Percentiles rank a stretch among this genome's conserved stretches.
Conservation (phyloP, 2,113 vertebrate species). For the Lampris incognitus region DNA sequence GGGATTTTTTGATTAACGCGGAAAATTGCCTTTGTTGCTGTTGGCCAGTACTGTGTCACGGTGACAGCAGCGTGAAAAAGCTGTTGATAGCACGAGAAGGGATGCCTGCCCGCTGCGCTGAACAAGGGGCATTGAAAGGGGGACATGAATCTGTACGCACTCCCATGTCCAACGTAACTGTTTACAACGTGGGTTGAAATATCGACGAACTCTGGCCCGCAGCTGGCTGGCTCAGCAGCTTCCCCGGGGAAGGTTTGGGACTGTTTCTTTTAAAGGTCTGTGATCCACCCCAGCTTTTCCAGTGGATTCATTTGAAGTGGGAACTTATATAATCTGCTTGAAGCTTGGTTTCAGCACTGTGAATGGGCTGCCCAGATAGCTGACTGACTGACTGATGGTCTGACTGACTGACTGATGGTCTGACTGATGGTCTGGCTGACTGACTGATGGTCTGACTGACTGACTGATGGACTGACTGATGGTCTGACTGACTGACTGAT, state of each 20-base stretch:
- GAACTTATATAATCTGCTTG: not conserved
- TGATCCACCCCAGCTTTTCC: conserved; percentile 26
- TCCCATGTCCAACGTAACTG: too few species aligned
- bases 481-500: not conserved
- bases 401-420: not conserved
- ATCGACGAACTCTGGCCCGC: too few species aligned
- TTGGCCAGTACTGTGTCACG: too few species aligned
- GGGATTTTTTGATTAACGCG: too few species aligned
- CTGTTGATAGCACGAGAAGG: not conserved
- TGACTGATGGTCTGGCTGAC: not conserved
- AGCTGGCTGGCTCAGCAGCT: too few species aligned
- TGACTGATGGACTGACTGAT: not conserved
- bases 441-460: fast-evolving
- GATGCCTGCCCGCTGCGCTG: not conserved
- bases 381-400: not conserved
- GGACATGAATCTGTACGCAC: too few species aligned
- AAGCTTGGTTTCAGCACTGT: conserved; percentile 5
- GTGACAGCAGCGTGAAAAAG: too few species aligned
- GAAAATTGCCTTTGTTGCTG: too few species aligned
- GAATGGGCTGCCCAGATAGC: conserved; percentile 8
- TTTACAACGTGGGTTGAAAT: too few species aligned
- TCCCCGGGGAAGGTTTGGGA: not conserved
- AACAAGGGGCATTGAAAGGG: too few species aligned
- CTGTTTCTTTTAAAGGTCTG: conserved; percentile 16
- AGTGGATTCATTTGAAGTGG: conserved; percentile 45